Conservation (phyloP, 2,888 invertebrate genomes). For the Callimorpha dominula region DNA sequence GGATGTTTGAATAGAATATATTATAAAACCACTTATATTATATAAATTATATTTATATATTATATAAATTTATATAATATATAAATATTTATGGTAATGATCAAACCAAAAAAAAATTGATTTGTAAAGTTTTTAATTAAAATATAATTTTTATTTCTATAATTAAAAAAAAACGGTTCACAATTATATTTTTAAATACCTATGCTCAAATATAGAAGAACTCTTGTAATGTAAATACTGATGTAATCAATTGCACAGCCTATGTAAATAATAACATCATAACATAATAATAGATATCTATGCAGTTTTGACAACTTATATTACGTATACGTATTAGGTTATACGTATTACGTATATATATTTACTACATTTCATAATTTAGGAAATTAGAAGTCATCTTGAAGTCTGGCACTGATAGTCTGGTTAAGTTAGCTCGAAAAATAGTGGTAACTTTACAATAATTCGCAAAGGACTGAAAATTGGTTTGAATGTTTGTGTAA, state of each 20-base stretch:
- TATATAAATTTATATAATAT: no score
- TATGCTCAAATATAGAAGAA: conserved; percentile 1
- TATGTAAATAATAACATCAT: neutral
- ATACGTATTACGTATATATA: neutral
- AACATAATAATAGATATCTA: neutral
- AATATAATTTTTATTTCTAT: no score
- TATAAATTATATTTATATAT: no score
- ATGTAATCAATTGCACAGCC: neutral
- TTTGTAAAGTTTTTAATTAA: no score
- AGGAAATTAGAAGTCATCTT: neutral
- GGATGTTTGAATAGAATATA: neutral
- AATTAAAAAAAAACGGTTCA: no score
- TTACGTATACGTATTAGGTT: neutral
- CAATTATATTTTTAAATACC: neutral
- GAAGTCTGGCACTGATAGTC: neutral
- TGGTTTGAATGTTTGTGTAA: no score
- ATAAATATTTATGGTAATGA: no score
- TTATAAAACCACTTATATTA: neutral
- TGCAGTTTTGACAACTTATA: neutral
- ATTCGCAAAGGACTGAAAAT: no score
- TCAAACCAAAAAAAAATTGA: no score
- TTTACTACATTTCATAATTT: neutral
- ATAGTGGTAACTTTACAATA: no score
- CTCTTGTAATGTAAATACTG: neutral
- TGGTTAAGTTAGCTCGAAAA: neutral